Base-by-base conservation (phyloP, 2,888 invertebrate species). In the Phasia obesa region DNA sequence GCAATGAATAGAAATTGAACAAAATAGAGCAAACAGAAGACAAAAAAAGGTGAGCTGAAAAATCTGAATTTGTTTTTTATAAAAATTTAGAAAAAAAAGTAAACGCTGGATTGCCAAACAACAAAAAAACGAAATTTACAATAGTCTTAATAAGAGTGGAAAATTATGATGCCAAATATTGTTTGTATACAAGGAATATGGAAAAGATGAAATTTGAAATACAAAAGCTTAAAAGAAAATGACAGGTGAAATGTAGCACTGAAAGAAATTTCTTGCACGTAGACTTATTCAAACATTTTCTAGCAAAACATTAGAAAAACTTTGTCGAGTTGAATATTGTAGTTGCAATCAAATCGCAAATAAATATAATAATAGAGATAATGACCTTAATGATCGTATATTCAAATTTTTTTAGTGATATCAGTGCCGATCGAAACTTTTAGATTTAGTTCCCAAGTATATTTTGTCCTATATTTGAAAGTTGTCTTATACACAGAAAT, bases 1-100 rank as follows among this genome's bases (percentile, higher is more conserved):
- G 86, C 86, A 85, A 86, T 86, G 86, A 86, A 86, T 86, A 86
- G 86, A 86, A 85, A 86, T 85, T 85, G 79, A 81, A 84, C 76
- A 78, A 77, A 76, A 76, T 65, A 71, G 73, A 73, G 79, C 47
- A 82, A 44, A n/a, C n/a, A n/a, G n/a, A n/a, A 55, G 65, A 19
- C 7, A 49, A 57, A 15, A n/a, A 49, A 31, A 64, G 51, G 49
- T 17, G 11, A 71, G 51, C 27, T 35, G 44, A 65, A 64, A 76
- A 73, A 74, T 74, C 74, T 82, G 51, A 47, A 74, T 73, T 74
- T 78, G 25, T 42, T 81, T 81, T 53, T 55, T 67, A 31, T 79
- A 60, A 64, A 71, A 65, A 64, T 51, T 47, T 44, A 55, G 4
- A 65, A 65, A 42, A 15, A 53, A 53, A 19, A 27, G 38, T n/a